phyloP scores from a whole-genome alignment of 1,140 invertebrate genomes.

The Oedothorax gibbosus region DNA sequence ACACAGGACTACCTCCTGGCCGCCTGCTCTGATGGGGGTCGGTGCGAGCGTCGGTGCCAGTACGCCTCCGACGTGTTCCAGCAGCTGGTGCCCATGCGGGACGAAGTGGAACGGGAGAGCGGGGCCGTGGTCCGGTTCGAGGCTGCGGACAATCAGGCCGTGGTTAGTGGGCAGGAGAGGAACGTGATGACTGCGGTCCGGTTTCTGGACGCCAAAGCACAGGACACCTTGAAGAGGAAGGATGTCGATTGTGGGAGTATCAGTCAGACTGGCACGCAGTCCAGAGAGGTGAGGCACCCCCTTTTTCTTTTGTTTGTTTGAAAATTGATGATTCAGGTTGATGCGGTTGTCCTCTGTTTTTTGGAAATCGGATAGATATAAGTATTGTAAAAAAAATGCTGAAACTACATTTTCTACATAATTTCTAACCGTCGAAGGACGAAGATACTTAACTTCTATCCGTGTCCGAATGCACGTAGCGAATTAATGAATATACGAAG shows the following conservation, averaged over 20 bases:
- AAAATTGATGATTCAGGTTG: neutral
- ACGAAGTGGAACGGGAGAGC: slow-evolving; percentile 59
- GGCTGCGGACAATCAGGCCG: slow-evolving; percentile 18
- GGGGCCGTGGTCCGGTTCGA: slow-evolving; percentile 49
- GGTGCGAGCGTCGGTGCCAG: slow-evolving; percentile 45
- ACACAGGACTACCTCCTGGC: slow-evolving; percentile 61
- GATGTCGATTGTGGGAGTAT: slow-evolving; percentile 5
- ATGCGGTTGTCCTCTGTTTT: neutral
- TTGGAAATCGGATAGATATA: neutral
- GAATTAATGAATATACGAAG: no score
- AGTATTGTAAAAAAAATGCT: neutral
- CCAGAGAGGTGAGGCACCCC: slow-evolving; percentile 36
- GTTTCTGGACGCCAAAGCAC: slow-evolving; percentile 47
- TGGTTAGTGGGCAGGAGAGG: slow-evolving; percentile 50
- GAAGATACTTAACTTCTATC: neutral
- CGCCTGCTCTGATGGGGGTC: slow-evolving; percentile 45
- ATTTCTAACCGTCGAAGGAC: no score
- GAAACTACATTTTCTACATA: neutral
- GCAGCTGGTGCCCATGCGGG: slow-evolving; percentile 43
- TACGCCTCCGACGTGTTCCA: slow-evolving; percentile 54
- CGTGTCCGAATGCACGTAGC: no score
- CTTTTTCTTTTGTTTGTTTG: no score
- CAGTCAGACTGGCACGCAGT: slow-evolving; percentile 47
- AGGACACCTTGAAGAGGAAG: slow-evolving; percentile 20
- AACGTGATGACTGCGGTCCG: slow-evolving; percentile 50